Evolutionary conservation across 1,140 invertebrate species (phyloP).

Genomic region (Antheraea pernyi): DNA sequence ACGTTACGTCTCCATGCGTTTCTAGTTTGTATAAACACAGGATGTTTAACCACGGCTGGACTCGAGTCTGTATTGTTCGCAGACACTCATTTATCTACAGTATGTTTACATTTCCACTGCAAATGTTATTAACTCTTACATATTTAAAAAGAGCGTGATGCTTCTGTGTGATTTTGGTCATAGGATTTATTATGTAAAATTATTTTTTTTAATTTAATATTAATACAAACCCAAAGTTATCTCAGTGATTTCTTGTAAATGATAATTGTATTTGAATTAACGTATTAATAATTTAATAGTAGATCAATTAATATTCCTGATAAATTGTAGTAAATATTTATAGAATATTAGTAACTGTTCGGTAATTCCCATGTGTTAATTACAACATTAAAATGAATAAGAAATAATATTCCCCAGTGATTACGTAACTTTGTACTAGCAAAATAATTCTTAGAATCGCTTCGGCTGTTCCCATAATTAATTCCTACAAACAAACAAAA

Average conservation of each 20-base stretch:
- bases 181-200: not conserved
- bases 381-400: too few species aligned
- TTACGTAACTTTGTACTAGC: too few species aligned
- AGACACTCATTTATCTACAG: conserved; percentile 49
- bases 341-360: too few species aligned
- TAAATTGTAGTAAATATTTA: not conserved
- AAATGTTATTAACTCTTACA: conserved; percentile 38
- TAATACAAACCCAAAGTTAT: not conserved
- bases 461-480: too few species aligned
- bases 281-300: not conserved
- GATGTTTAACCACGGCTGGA: conserved; percentile 35
- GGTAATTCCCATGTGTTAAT: too few species aligned
- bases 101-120: conserved; percentile 33
- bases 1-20: conserved; percentile 7
- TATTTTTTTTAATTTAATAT: not conserved
- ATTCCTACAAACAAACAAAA: too few species aligned
- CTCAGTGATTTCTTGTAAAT: not conserved
- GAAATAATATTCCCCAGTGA: too few species aligned
- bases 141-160: conserved; percentile 23
- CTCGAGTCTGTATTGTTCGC: conserved; percentile 41
- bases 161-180: not conserved
- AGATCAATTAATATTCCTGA: not conserved
- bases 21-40: conserved; percentile 19
- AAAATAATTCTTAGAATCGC: too few species aligned
- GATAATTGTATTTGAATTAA: not conserved